A percentile compares a stretch with the other conserved stretches of the same genome.
Evolutionary conservation across 1,140 invertebrate genomes (phyloP).

Genomic region (Lepidostoma basale): DNA sequence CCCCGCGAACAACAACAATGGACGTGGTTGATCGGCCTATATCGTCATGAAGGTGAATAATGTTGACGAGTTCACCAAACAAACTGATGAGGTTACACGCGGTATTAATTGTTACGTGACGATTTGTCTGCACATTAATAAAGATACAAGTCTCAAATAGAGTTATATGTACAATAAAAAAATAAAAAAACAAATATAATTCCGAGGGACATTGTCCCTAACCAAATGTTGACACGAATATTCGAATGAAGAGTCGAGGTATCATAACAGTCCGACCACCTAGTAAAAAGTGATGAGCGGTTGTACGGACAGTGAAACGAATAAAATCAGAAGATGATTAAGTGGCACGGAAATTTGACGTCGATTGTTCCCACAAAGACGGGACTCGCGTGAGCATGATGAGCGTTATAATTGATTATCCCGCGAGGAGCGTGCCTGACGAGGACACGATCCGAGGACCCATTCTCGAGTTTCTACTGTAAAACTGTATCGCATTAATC

Average conservation of each 20-base stretch:
- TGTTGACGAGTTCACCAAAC: too few species aligned
- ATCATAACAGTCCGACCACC: neutral
- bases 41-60: too few species aligned
- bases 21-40: too few species aligned
- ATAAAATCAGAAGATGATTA: too few species aligned
- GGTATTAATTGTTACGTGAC: neutral
- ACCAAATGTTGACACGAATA: neutral
- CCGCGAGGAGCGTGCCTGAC: slow-evolving; percentile 3
- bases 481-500: neutral
- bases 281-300: neutral
- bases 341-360: neutral
- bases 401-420: slow-evolving; percentile 17
- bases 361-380: neutral
- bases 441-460: slow-evolving; percentile 2
- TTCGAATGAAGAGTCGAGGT: too few species aligned
- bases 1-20: too few species aligned
- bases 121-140: neutral
- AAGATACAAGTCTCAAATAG: neutral
- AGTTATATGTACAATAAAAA: neutral
- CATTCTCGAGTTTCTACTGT: neutral
- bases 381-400: neutral
- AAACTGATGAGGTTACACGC: too few species aligned
- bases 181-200: neutral
- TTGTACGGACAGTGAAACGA: neutral
- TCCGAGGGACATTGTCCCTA: neutral